Base-by-base conservation (phyloP, 2,888 invertebrate genomes). In the Latrodectus elegans region DNA sequence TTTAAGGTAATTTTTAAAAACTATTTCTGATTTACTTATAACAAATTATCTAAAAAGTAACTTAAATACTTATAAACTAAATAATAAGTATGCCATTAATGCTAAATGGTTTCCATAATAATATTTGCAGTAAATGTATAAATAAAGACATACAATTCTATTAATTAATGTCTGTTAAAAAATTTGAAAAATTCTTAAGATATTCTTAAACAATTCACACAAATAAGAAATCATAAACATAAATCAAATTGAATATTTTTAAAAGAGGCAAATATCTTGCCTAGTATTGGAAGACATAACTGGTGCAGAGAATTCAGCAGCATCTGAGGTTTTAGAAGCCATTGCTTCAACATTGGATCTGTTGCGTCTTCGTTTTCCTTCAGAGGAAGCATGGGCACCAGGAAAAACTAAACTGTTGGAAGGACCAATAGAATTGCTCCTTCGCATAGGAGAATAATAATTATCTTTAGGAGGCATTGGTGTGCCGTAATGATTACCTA, bases 401-500 rank as follows among this genome's bases (percentile, higher is more conserved):
- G 93, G 93, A 73, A 93, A 91, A 14, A 93, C 74, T 80, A 90
- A 72, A 64, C 60, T 79, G 52, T 82, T 84, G 4, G 81, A 76
- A 22, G 70, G 82, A 26, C 89, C 88, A 76, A 88, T 80, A 75
- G 90, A 88, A 26, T 90, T 89, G 81, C 90, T 84, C 80, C 91
- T 91, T 82, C 90, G 91, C 79, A 91, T 90, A 55, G 90, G 90
- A 76, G 90, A 90, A 17, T 91, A 90, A 74, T 91, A 91, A 65
- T 91, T 91, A 84, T 92, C 92, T 52, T 91, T 91, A 9, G 92
- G 92, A 53, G 94, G 94, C 90, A 93, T 94, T 0, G 94, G 94
- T 11, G 94, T 94, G 60, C 94, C 94, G 92, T 94, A 94, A 91
- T 94, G 94, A 91, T 94, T 94, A 67, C 94, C 94, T 94, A 90